A percentile compares a stretch with the other conserved stretches of the same genome.
Evolutionary conservation across 35 echinoderm and acorn worm species (phyloP).

Genomic region (Heliocidaris tuberculata): DNA sequence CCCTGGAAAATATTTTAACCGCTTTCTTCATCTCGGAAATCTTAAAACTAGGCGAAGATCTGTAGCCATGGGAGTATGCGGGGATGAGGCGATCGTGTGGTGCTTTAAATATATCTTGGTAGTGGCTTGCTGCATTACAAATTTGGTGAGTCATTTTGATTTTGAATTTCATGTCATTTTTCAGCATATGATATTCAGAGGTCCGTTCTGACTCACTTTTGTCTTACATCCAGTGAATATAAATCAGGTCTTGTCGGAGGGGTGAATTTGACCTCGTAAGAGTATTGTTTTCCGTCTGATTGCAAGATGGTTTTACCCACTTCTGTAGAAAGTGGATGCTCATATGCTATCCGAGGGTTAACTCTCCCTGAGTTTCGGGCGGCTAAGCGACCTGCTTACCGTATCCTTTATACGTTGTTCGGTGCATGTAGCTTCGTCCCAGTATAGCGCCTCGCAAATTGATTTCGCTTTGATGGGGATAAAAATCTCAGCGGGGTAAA

Average conservation of each 20-base stretch:
- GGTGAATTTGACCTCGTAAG: neutral
- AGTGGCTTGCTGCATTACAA: constrained; percentile 51
- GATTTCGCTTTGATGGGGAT: neutral
- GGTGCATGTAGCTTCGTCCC: neutral
- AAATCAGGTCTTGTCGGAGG: neutral
- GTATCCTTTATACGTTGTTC: neutral
- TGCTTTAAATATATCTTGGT: constrained; percentile 61
- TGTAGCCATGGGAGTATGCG: constrained; percentile 29
- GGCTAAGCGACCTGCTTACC: neutral
- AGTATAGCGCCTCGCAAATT: neutral
- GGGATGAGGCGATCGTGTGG: constrained; percentile 42
- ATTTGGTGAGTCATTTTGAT: constrained; percentile 53
- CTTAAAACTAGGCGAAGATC: neutral
- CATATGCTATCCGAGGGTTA: neutral
- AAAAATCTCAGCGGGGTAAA: neutral
- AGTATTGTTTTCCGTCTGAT: neutral
- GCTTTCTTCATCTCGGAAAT: neutral
- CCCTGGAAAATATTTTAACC: neutral
- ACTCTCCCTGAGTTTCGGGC: neutral
- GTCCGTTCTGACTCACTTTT: neutral
- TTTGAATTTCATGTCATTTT: constrained; percentile 17
- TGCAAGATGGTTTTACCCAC: neutral
- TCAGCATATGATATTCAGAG: neutral
- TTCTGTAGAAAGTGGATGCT: neutral
- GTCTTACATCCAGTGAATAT: neutral